These are phyloP conservation scores for Trypoxylus dichotomus DNA, from an alignment of 1,140 invertebrate species.

Conservation along the genomic window DNA sequence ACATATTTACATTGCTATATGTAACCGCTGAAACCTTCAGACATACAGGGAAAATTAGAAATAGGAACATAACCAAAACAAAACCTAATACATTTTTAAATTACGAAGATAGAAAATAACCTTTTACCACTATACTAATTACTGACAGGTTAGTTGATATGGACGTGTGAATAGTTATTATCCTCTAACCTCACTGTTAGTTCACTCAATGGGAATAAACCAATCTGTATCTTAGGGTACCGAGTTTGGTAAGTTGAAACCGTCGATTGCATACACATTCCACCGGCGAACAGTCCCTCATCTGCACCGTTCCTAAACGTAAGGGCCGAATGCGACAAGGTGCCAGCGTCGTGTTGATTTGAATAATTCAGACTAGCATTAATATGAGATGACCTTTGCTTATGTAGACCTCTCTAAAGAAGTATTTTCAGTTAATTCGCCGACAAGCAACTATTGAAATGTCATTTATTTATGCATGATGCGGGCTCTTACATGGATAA, in stretches of 20 bases:
- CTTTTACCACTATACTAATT: too few species aligned
- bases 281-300: background rate
- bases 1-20: too few species aligned
- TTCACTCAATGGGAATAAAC: too few species aligned
- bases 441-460: background rate
- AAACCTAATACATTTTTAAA: too few species aligned
- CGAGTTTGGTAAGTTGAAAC: background rate
- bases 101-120: too few species aligned
- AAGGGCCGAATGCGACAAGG: background rate
- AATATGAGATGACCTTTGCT: background rate
- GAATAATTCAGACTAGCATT: background rate
- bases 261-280: background rate
- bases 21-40: too few species aligned
- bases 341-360: background rate
- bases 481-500: background rate
- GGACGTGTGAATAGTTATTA: too few species aligned
- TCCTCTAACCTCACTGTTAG: too few species aligned
- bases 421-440: background rate
- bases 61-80: too few species aligned
- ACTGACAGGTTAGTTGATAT: too few species aligned
- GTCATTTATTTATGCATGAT: background rate
- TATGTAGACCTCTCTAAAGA: background rate
- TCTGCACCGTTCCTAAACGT: background rate
- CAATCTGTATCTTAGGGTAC: background rate
- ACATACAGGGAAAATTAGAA: too few species aligned